Evolutionary conservation across 2,888 invertebrate genomes (phyloP).

Genomic region (Dichetophora obliterata): DNA sequence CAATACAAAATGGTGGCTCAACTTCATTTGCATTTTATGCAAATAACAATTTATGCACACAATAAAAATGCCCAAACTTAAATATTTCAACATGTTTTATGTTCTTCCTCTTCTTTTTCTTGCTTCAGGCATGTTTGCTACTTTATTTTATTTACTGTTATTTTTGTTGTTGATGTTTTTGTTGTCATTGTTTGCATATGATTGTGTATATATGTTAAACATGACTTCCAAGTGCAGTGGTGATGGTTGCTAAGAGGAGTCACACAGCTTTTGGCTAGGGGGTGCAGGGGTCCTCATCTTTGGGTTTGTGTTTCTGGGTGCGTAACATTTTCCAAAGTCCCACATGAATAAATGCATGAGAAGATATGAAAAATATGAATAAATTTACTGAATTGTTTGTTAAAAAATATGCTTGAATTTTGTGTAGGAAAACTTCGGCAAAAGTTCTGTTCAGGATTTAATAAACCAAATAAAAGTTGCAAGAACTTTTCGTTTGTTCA

Average conservation of each 20-base stretch:
- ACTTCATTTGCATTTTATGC: constrained; percentile 68
- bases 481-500: constrained; percentile 2
- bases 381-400: constrained; percentile 36
- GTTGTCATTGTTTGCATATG: constrained; percentile 15
- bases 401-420: constrained; percentile 33
- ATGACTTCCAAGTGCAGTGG: background rate
- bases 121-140: background rate
- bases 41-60: constrained; percentile 51
- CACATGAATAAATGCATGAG: constrained; percentile 38
- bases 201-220: constrained; percentile 16
- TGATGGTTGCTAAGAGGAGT: background rate
- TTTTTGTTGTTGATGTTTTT: constrained; percentile 10
- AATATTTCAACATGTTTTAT: constrained; percentile 19
- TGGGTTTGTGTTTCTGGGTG: background rate
- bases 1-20: constrained; percentile 44
- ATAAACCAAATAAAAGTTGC: constrained; percentile 28
- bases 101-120: background rate
- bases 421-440: constrained; percentile 1
- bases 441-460: constrained; percentile 21
- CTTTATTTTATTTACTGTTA: background rate
- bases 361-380: constrained; percentile 33
- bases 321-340: background rate
- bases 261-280: background rate
- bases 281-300: background rate
- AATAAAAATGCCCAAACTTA: constrained; percentile 31